These are phyloP conservation scores for Amphibalanus amphitrite DNA, from an alignment of 1,140 invertebrate species.

Conservation along the genomic window DNA sequence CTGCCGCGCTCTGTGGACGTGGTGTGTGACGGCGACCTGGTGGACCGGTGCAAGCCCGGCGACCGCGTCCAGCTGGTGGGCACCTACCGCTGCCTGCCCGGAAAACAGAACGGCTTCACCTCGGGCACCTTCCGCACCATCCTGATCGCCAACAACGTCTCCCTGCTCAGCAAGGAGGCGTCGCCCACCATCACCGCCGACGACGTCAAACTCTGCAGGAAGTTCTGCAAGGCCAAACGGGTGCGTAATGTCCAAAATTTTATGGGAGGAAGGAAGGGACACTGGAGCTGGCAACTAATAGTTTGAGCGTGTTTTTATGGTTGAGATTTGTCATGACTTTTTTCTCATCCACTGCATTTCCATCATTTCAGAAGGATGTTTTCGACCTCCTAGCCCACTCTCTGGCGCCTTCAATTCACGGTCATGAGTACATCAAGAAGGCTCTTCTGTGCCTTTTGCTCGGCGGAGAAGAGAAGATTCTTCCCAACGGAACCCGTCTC, in stretches of 20 bases:
- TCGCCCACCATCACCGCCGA: slow-evolving; percentile 56
- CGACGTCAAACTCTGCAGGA: slow-evolving; percentile 80
- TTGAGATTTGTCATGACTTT: too few relatives aligned
- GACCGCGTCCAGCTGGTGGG: slow-evolving; percentile 91
- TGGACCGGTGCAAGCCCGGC: slow-evolving; percentile 90
- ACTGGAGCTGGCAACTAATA: too few relatives aligned
- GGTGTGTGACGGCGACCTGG: slow-evolving; percentile 89
- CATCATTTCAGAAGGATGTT: slow-evolving; percentile 43
- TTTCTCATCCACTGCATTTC: too few relatives aligned
- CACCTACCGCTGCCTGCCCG: slow-evolving; percentile 81
- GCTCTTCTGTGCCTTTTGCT: slow-evolving; percentile 88
- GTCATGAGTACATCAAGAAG: slow-evolving; percentile 91
- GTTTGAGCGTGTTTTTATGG: too few relatives aligned
- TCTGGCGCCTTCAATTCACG: slow-evolving; percentile 93
- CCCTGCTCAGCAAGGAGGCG: slow-evolving; percentile 66
- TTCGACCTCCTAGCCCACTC: slow-evolving; percentile 83
- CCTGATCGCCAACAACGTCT: slow-evolving; percentile 83
- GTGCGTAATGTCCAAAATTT: too few relatives aligned
- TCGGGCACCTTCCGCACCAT: slow-evolving; percentile 88
- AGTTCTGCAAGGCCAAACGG: slow-evolving; percentile 48
- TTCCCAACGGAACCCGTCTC: slow-evolving; percentile 87
- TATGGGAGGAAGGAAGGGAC: too few relatives aligned
- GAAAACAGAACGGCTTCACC: slow-evolving; percentile 83
- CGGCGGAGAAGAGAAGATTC: slow-evolving; percentile 86
- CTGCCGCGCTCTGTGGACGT: slow-evolving; percentile 87